These are phyloP conservation scores for Vimba vimba DNA, from an alignment of 2,113 vertebrate species.

Conservation along the genomic window DNA sequence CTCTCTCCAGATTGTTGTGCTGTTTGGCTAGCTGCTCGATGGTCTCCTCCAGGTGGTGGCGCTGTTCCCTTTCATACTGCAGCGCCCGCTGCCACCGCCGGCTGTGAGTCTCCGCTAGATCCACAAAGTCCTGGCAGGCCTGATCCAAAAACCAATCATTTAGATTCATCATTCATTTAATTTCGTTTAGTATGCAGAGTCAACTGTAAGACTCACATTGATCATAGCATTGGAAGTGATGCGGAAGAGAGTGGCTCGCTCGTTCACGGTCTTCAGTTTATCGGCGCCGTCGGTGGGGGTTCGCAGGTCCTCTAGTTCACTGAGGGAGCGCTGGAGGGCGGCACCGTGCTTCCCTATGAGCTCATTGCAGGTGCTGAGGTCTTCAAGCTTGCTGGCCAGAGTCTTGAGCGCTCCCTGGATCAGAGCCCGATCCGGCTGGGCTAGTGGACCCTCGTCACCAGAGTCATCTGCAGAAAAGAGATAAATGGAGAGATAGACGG, in stretches of 20 bases:
- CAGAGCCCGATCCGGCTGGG: slow-evolving; percentile 85
- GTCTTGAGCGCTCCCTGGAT: slow-evolving; percentile 83
- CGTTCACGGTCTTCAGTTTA: slow-evolving; percentile 87
- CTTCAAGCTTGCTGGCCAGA: slow-evolving; percentile 88
- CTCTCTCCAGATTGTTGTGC: slow-evolving; percentile 93
- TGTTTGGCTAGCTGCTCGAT: slow-evolving; percentile 96
- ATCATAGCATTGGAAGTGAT: slow-evolving; percentile 99
- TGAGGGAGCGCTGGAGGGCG: slow-evolving; percentile 92
- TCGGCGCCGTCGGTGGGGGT: slow-evolving; percentile 80
- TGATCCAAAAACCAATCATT: slow-evolving; percentile 54
- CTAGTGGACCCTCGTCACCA: slow-evolving; percentile 85
- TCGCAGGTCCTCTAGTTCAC: slow-evolving; percentile 87
- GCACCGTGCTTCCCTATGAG: slow-evolving; percentile 94
- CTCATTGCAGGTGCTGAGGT: slow-evolving; percentile 93
- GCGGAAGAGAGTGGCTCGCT: slow-evolving; percentile 92
- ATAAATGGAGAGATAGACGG: not conserved
- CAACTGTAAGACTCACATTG: slow-evolving; percentile 69
- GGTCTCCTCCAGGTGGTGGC: slow-evolving; percentile 91
- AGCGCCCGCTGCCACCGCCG: slow-evolving; percentile 90
- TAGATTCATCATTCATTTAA: not conserved
- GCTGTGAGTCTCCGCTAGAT: slow-evolving; percentile 88
- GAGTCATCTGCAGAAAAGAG: slow-evolving; percentile 86
- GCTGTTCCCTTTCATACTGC: slow-evolving; percentile 93
- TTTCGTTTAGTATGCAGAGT: not conserved
- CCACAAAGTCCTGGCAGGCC: slow-evolving; percentile 95